A percentile compares a stretch with the other conserved stretches of the same genome.
Conservation (phyloP, 1,140 invertebrate species). For the Papilio helenus region DNA sequence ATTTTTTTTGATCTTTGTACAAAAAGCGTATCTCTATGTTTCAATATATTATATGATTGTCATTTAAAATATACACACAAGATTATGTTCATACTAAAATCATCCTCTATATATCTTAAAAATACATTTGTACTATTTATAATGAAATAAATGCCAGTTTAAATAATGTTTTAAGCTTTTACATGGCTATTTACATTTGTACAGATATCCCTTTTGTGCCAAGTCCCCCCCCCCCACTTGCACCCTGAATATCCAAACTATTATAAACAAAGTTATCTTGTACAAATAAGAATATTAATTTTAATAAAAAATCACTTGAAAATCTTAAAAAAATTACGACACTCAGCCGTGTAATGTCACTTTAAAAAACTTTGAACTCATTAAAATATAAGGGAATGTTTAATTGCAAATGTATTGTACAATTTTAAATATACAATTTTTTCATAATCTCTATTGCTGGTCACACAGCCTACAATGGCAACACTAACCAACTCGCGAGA, state of each 20-base stretch:
- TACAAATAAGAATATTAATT: neutral
- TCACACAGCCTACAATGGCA: constrained; percentile 33
- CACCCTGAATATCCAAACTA: constrained; percentile 16
- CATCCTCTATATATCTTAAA: constrained; percentile 55
- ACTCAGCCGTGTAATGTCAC: too few relatives aligned
- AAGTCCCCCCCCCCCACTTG: neutral
- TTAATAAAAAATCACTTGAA: neutral
- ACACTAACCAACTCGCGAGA: constrained; percentile 19
- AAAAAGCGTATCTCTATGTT: constrained; percentile 66
- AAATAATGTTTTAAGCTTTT: constrained; percentile 59
- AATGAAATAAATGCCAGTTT: constrained; percentile 64
- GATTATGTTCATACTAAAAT: constrained; percentile 47
- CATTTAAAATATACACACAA: constrained; percentile 62
- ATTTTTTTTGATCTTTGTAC: constrained; percentile 69
- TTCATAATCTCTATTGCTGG: constrained; percentile 5
- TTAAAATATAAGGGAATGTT: neutral
- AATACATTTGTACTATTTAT: constrained; percentile 78
- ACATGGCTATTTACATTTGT: constrained; percentile 73
- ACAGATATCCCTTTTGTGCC: constrained; percentile 53
- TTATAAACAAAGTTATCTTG: neutral
- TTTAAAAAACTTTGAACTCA: neutral
- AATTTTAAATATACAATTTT: neutral
- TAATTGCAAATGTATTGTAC: neutral
- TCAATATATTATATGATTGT: constrained; percentile 56
- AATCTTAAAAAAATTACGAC: neutral